Percentiles rank a stretch among this genome's conserved stretches.
These are phyloP conservation scores for Trypoxylon attenuatum DNA, from an alignment of 2,888 invertebrate genomes.

Conservation along the genomic window DNA sequence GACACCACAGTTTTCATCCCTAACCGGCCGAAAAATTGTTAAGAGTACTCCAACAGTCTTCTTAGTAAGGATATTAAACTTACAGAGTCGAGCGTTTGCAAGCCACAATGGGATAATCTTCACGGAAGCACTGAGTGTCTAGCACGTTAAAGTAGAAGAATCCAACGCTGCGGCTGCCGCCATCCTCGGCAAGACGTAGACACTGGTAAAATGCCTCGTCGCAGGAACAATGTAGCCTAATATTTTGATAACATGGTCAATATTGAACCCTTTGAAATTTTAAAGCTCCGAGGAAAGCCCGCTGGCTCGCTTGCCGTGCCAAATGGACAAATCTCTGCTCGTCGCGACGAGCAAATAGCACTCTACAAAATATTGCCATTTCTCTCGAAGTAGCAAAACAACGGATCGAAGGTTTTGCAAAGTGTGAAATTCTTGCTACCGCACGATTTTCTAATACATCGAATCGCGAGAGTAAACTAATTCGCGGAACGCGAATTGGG, in stretches of 20 bases:
- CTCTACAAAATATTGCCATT: not conserved
- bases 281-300: not conserved
- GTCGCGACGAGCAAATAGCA: not conserved
- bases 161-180: slow-evolving; percentile 65
- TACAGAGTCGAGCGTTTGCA: slow-evolving; percentile 78
- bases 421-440: too few relatives aligned
- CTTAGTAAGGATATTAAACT: slow-evolving; percentile 49
- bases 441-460: not conserved
- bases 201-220: slow-evolving; percentile 76
- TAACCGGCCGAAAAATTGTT: not conserved
- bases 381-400: not conserved
- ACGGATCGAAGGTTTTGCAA: too few relatives aligned
- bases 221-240: slow-evolving; percentile 76
- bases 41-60: not conserved
- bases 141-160: slow-evolving; percentile 76
- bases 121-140: slow-evolving; percentile 78
- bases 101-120: slow-evolving; percentile 77
- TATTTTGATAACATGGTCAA: slow-evolving; percentile 3
- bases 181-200: slow-evolving; percentile 68
- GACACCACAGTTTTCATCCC: too few relatives aligned
- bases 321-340: too few relatives aligned
- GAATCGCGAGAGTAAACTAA: not conserved
- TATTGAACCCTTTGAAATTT: not conserved
- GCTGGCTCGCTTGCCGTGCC: too few relatives aligned
- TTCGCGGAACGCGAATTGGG: slow-evolving; percentile 7